Evolutionary conservation across 2,797 vertebrate species (phyloP), one percentile per base, ranked within the genome.

Genomic region (Pangasius krempfi): DNA sequence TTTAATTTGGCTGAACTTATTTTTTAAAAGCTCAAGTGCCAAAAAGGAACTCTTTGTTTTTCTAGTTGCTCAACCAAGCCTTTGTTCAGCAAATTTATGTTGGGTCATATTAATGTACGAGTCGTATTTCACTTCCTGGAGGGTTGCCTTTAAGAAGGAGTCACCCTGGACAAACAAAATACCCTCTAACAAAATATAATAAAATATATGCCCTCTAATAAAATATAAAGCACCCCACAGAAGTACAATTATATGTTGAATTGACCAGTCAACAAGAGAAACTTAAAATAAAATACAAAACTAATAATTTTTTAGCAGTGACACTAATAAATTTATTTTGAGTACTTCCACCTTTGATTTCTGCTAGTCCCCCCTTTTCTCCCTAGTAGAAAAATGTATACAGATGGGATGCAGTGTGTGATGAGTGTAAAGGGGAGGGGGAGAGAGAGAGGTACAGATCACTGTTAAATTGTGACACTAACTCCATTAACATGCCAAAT

Each of bases 1-100:
- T 90, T 91, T 88, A 78, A 81, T 85, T 90, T 90, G 89, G 78
- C 86, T 80, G 68, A 79, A 64, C n/a, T 64, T 75, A 75, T 84
- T 87, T 60, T 87, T 58, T 70, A 25, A 50, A 30, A 27, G 13
- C 33, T 76, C 40, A 27, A 18, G 40, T 18, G 16, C 33, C 40
- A 75, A 66, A 62, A 13, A 89, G 56, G 76, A 80, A 7, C 50
- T 22, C 16, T 75, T 54, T 64, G 40, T 37, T 58, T 80, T 80
- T 18, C 7, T 58, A 58, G 18, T 80, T 60, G 5, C 33, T 82
- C 30, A 58, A 80, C 78, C 37, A 80, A 80, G 30, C 78, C 12
- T 78, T 78, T 62, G 79, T 30, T 22, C 14, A 64, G 14, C 54
- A 73, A 62, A 27, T 40, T 86, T 27, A 70, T 56, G 64, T 47